Conservation (phyloP, 2,797 vertebrate species). For the Pipistrellus kuhlii region DNA sequence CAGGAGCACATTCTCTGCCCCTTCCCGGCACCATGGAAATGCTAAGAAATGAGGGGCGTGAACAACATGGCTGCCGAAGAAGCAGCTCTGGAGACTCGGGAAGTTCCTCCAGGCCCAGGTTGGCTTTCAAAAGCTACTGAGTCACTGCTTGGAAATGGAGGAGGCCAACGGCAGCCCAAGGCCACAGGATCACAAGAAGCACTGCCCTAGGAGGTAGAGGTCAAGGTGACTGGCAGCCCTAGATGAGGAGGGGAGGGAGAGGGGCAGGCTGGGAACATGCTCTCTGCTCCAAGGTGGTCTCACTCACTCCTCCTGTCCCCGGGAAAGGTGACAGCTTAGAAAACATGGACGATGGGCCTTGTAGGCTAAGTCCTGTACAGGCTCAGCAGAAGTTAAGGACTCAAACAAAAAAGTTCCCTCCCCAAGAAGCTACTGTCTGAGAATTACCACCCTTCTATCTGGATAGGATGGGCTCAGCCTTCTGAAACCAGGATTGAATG, state of each 20-base stretch:
- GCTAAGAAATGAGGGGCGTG: neutral
- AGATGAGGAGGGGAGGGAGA: neutral
- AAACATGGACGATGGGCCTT: neutral
- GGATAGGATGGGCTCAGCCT: neutral
- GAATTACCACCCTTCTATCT: neutral
- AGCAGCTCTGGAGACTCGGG: neutral
- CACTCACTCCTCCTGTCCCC: no score
- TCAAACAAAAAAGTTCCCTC: neutral
- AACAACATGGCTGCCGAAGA: neutral
- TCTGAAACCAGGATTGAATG: neutral
- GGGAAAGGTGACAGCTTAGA: neutral
- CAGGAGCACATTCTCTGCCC: neutral
- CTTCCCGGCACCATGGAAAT: neutral
- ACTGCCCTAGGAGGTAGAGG: neutral
- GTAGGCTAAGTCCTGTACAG: neutral
- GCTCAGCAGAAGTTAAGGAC: neutral
- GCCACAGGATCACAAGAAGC: accelerated
- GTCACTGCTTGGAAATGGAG: neutral
- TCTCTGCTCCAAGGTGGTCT: neutral
- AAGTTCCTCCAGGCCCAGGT: neutral
- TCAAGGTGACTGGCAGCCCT: neutral
- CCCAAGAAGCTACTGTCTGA: neutral
- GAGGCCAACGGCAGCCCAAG: neutral
- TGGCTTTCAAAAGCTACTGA: neutral
- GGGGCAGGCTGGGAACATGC: neutral